Base-by-base conservation (phyloP, 2,888 invertebrate species). In the Hydropsyche betteni region DNA sequence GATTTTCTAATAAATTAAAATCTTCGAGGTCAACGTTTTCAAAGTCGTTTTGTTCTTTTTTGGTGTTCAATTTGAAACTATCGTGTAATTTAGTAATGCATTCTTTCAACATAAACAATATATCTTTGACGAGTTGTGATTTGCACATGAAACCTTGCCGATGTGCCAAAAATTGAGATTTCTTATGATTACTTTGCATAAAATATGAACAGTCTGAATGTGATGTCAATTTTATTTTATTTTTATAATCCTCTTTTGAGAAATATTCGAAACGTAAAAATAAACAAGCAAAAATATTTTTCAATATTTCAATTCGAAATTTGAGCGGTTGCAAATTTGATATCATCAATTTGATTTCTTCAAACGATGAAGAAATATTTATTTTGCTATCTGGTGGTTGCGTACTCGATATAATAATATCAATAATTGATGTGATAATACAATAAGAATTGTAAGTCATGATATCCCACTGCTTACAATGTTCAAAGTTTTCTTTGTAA, bases 221-320 rank as follows among this genome's bases (percentile, higher is more conserved):
- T 1, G 87, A 85, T 5, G 87, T 86, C 77, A 85, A 85, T 24
- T 86, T 83, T 64, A 81, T 81, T 24, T 87, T 87, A 80, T 85
- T 87, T 76, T 82, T 87, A 73, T 86, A 86, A 80, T 89, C 86
- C 79, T 88, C 84, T 76, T 88, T 88, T 7, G 87, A 86, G 77
- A 91, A 87, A 82, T 91, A 89, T 81, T 91, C 90, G 80, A 89
- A 87, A 79, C 90, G 88, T 69, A 92, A 81, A 83, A 93, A 93
- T 53, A 94, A 86, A 80, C 93, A 87, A 0, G 91, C 88, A 83
- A 93, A 94, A 79, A 94, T 88, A 83, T 93, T 90, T 83, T 93
- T 92, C 74, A 94, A 87, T 0, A 92, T 86, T 84, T 93, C 91
- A 70, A 90, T 83, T 80, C 89, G 88, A 79, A 85, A 84, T 77